A percentile compares a stretch with the other conserved stretches of the same genome.
These are phyloP conservation scores for Branchinecta lindahli DNA, from an alignment of 1,140 invertebrate genomes.

Conservation along the genomic window DNA sequence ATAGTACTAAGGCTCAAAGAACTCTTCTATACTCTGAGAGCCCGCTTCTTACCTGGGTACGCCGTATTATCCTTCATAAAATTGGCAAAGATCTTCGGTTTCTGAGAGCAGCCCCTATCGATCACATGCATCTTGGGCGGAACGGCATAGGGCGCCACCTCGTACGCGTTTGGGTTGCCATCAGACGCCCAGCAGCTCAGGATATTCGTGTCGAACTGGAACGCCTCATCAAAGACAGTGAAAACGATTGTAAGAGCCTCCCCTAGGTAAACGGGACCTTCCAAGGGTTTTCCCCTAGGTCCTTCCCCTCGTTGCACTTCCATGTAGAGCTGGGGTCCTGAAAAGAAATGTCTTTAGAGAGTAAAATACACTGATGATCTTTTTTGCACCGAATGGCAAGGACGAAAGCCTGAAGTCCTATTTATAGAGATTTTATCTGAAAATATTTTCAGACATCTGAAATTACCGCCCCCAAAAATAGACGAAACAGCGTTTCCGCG, in stretches of 20 bases:
- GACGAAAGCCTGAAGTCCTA: no score
- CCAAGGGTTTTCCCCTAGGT: slow-evolving; percentile 22
- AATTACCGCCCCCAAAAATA: no score
- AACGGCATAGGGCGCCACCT: slow-evolving; percentile 12
- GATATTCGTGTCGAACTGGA: slow-evolving; percentile 25
- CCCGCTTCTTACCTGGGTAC: not conserved
- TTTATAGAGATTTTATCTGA: no score
- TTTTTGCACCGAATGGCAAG: no score
- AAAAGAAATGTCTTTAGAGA: not conserved
- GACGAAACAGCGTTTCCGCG: no score
- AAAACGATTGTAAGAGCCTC: slow-evolving; percentile 25
- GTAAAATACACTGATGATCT: no score
- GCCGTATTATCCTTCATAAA: slow-evolving; percentile 23
- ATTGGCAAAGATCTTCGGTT: slow-evolving; percentile 24
- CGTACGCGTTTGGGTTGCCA: slow-evolving; percentile 19
- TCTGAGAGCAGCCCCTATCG: slow-evolving; percentile 23
- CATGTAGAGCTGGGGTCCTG: slow-evolving; percentile 26
- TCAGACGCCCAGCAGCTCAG: slow-evolving; percentile 25
- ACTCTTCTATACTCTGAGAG: no score
- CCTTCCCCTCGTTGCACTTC: slow-evolving; percentile 25
- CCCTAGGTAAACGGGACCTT: slow-evolving; percentile 24
- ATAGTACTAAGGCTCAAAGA: no score
- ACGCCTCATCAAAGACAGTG: slow-evolving; percentile 24
- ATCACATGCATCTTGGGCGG: slow-evolving; percentile 21
- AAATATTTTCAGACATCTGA: no score